A percentile compares a stretch with the other conserved stretches of the same genome.
Conservation (phyloP, 2,888 invertebrate genomes). For the Lasioglossum pauxillum region DNA sequence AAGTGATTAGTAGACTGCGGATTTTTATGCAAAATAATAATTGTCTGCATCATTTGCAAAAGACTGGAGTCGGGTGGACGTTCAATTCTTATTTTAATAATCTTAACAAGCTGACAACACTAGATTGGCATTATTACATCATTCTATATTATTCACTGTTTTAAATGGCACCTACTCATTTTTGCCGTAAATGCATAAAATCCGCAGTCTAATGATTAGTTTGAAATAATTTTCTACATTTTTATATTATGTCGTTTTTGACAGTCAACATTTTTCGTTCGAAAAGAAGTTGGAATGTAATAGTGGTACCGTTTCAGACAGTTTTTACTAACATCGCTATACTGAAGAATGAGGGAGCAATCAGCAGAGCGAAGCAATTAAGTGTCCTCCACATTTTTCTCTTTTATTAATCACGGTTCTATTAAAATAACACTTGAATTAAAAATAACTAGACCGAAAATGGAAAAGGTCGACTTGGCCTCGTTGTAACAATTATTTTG, state of each 20-base stretch:
- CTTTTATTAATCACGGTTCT: slow-evolving; percentile 1
- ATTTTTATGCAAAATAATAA: too few species aligned
- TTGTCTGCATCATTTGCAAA: too few species aligned
- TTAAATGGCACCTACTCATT: too few species aligned
- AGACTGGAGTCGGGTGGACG: too few species aligned
- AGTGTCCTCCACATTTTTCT: not conserved
- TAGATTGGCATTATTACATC: too few species aligned
- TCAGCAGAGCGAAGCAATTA: slow-evolving; percentile 4
- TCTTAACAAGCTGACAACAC: too few species aligned
- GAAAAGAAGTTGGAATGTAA: not conserved
- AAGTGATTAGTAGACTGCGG: too few species aligned
- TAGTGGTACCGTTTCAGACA: not conserved
- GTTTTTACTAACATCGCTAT: not conserved
- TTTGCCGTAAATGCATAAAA: too few species aligned
- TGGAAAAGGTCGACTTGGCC: not conserved
- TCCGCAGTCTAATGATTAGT: too few species aligned
- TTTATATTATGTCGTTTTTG: not conserved
- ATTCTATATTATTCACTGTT: too few species aligned
- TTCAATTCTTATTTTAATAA: too few species aligned
- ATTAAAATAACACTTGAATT: not conserved
- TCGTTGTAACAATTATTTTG: not conserved
- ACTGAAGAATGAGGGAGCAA: not conserved
- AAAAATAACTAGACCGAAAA: not conserved
- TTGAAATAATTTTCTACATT: not conserved
- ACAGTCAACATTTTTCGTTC: not conserved